A percentile compares a stretch with the other conserved stretches of the same genome.
Conservation (phyloP, 2,888 invertebrate species). For the Sialis lutaria region DNA sequence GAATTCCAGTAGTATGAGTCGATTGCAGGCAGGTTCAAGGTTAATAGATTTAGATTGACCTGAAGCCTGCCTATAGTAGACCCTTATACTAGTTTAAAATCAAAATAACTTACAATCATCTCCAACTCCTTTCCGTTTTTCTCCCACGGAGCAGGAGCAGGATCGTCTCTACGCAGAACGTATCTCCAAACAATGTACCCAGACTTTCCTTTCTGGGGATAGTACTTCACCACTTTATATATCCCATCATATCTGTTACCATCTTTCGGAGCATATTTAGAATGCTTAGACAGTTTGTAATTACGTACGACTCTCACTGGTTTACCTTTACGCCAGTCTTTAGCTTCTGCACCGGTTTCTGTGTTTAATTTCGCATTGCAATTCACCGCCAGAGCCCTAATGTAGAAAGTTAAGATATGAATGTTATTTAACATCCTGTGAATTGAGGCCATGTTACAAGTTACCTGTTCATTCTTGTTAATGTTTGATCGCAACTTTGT, state of each 20-base stretch:
- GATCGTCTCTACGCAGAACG: constrained; percentile 58
- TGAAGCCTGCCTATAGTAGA: constrained; percentile 11
- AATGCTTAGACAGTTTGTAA: constrained; percentile 54
- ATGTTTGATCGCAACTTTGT: constrained; percentile 62
- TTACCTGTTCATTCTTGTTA: constrained; percentile 59
- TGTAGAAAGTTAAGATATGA: constrained; percentile 3
- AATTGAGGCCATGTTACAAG: not conserved
- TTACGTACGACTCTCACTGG: constrained; percentile 67
- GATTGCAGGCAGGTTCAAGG: too few relatives aligned
- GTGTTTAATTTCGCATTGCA: constrained; percentile 51
- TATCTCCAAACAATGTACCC: constrained; percentile 71
- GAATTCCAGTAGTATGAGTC: too few relatives aligned
- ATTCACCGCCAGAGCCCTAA: constrained; percentile 60
- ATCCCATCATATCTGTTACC: constrained; percentile 71
- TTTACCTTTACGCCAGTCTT: constrained; percentile 52
- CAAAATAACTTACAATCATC: constrained; percentile 19
- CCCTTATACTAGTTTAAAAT: too few relatives aligned
- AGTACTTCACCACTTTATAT: constrained; percentile 74
- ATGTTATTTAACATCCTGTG: not conserved
- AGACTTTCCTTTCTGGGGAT: constrained; percentile 56
- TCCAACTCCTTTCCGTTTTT: constrained; percentile 40
- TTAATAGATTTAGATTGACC: constrained; percentile 15
- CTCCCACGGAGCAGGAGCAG: constrained; percentile 65
- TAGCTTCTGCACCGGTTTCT: constrained; percentile 47
- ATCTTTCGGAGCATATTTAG: constrained; percentile 59